Evolutionary conservation across 2,888 invertebrate species (phyloP), one percentile per base, ranked within the genome.

Genomic region (Isotomurus palustris): DNA sequence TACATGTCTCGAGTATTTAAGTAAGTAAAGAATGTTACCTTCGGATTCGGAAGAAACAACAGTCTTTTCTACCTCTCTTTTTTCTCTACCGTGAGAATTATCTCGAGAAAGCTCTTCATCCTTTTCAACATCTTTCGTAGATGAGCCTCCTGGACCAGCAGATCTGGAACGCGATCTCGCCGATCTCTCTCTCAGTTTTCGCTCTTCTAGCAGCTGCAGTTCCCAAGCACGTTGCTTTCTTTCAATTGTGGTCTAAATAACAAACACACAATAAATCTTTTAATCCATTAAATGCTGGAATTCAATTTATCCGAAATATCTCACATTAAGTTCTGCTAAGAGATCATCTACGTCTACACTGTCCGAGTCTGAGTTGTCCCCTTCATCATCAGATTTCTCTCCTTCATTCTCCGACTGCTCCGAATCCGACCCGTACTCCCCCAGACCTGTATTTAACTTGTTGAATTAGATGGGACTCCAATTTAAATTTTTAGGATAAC

Each of bases 271-370:
- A 22, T 38, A 27, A n/a, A n/a, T n/a, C n/a, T n/a, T n/a, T n/a
- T n/a, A n/a, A n/a, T n/a, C 24, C n/a, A 10, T 17, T 21, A 22
- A 27, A 35, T 29, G 5, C 38, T 36, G 25, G 21, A 52, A 21
- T 38, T 28, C 27, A 51, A 44, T 36, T 38, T 12, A 41, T 3
- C 40, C 29, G 38, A 56, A 41, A 38, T 38, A 4, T 64, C 68
- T 69, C 74, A 85, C 89, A 81, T 84, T 85, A 24, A 90, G 76
- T 73, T 89, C 88, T 54, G 83, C 81, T 71, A 88, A 88, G 29
- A 86, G 83, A 70, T 83, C 83, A 52, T 77, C 76, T 2, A 74
- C 74, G 41, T 73, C 74, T n/a, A 66, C 67, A 53, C 64, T 68
- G 56, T 66, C 67, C 55, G 62, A 64, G 53, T 73, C 73, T 44